Evolutionary conservation across 2,888 invertebrate genomes (phyloP), one percentile per base, ranked within the genome.

Genomic region (Augiades crinisus): DNA sequence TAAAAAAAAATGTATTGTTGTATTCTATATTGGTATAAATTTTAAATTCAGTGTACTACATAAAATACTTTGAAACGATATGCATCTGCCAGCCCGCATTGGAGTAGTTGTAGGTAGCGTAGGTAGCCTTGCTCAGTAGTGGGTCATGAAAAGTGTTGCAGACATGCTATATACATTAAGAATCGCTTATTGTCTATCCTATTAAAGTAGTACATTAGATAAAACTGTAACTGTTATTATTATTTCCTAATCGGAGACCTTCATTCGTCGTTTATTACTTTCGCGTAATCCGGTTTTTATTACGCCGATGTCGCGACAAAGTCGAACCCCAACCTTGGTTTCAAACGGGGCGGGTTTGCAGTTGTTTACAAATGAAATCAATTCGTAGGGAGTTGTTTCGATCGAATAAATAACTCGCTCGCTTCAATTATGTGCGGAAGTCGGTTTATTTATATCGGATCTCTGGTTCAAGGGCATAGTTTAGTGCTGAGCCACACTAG

Each of bases 311-410:
- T 36, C 43, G 30, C 49, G 24, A 12, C 6, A 21, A 27, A 27
- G 14, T 30, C 36, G 30, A 37, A 30, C 30, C 3, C 19, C 31
- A 21, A 36, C 43, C 30, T 37, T 21, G 51, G 21, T 14, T 27
- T 10, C 4, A 41, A 41, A 7, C n/a, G 27, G 24, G 22, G 19
- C 13, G 43, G 19, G 16, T 34, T 37, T 21, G 10, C 44, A 5
- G 6, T 44, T 45, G 40, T 46, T 52, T 52, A 52, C 33, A 40
- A 46, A 52, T 24, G 33, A 45, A 52, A 52, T 45, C 40, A 40
- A 38, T 40, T 40, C 40, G 24, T 16, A 22, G 21, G 24, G 27
- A 31, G 38, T 30, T 41, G 19, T 24, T 45, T 46, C 46, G 14
- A 41, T 34, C 19, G 33, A 33, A 46, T 52, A 46, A 52, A 52